Percentiles rank a stretch among this genome's conserved stretches.
These are phyloP conservation scores for Echeneis naucrates DNA, from an alignment of 2,797 vertebrate species.

Conservation along the genomic window DNA sequence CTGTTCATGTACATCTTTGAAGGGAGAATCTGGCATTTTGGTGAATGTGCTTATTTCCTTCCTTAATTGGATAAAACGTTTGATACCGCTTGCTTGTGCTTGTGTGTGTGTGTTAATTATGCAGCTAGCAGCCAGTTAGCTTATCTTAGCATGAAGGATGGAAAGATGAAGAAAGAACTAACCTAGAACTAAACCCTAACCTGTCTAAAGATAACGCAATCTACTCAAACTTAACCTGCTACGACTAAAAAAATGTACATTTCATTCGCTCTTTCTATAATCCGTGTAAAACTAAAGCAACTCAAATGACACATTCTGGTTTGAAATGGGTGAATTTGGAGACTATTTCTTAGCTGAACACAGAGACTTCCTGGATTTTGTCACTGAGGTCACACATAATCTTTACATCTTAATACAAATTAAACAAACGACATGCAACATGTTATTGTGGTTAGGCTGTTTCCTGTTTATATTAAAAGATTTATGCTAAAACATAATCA, in stretches of 20 bases:
- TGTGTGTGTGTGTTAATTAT: not conserved
- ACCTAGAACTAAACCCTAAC: too few species aligned
- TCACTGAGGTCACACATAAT: too few species aligned
- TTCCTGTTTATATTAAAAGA: not conserved
- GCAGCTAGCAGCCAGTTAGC: not conserved
- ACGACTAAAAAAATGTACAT: too few species aligned
- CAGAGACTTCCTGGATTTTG: not conserved
- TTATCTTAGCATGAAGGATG: not conserved
- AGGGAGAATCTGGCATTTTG: conserved; percentile 24
- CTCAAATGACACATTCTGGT: too few species aligned
- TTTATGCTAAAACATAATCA: not conserved
- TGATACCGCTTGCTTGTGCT: not conserved
- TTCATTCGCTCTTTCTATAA: not conserved
- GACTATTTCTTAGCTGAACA: not conserved
- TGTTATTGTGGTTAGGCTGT: not conserved
- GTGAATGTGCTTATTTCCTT: not conserved
- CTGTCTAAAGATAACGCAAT: not conserved
- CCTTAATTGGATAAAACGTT: not conserved
- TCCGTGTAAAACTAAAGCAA: not conserved
- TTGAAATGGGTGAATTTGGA: too few species aligned
- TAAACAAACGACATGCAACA: not conserved
- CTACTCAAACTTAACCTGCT: not conserved
- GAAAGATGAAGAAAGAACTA: not conserved
- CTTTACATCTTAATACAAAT: not conserved
- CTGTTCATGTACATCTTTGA: conserved; percentile 12